These are phyloP conservation scores for Cossypha heuglini DNA, from an alignment of 2,797 vertebrate genomes.

Conservation along the genomic window DNA sequence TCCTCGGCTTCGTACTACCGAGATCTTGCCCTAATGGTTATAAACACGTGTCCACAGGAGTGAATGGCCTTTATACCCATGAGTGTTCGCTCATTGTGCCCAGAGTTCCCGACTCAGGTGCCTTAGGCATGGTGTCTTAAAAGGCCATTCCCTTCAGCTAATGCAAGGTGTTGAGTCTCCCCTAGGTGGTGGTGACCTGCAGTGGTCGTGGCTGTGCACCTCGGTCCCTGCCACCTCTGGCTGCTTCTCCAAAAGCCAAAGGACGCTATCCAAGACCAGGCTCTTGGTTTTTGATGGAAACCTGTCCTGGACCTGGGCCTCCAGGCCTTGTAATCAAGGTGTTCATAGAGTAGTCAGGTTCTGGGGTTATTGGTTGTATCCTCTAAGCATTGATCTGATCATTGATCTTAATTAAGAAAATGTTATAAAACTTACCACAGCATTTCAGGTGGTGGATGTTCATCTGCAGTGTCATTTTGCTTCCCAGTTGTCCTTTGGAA, in stretches of 20 bases:
- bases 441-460: neutral
- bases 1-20: neutral
- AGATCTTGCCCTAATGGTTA: fast-evolving
- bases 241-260: fast-evolving
- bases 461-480: fast-evolving
- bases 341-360: fast-evolving
- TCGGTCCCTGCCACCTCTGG: fast-evolving
- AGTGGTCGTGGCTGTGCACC: fast-evolving
- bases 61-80: fast-evolving
- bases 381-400: neutral
- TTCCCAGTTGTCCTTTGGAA: neutral
- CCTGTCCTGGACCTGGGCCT: neutral
- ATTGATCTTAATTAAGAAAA: neutral
- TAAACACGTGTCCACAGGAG: neutral
- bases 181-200: neutral
- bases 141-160: fast-evolving
- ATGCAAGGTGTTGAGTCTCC: fast-evolving
- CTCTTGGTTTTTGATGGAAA: fast-evolving
- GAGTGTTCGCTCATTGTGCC: fast-evolving
- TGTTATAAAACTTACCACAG: fast-evolving
- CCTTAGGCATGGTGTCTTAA: too few species aligned
- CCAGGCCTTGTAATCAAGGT: neutral
- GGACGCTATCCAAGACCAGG: neutral
- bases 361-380: fast-evolving
- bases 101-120: neutral